These are phyloP conservation scores for Chironomus tepperi DNA, from an alignment of 1,140 invertebrate genomes.

Conservation along the genomic window DNA sequence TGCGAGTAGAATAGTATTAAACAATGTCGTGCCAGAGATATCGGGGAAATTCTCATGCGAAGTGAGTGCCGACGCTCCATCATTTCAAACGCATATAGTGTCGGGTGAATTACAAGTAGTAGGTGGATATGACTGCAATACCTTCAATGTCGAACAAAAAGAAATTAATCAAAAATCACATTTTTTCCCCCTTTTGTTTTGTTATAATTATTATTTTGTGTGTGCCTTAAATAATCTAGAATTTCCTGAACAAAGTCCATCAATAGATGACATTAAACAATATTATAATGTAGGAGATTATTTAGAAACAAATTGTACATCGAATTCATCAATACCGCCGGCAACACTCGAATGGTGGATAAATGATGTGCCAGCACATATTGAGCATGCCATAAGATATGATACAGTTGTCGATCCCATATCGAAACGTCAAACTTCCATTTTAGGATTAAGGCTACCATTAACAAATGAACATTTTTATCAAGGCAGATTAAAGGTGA, in stretches of 20 bases:
- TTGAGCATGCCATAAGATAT: background rate
- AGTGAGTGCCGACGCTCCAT: slow-evolving; percentile 59
- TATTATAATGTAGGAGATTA: slow-evolving; percentile 61
- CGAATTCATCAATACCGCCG: slow-evolving; percentile 53
- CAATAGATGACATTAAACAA: slow-evolving; percentile 48
- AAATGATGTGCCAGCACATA: slow-evolving; percentile 59
- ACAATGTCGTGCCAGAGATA: slow-evolving; percentile 51
- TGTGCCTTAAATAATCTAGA: slow-evolving; percentile 33
- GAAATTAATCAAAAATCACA: background rate
- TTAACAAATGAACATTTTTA: slow-evolving; percentile 17
- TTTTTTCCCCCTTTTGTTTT: background rate
- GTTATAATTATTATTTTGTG: background rate
- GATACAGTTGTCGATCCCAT: background rate
- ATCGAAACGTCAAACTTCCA: background rate
- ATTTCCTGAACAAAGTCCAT: slow-evolving; percentile 44
- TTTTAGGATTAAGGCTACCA: slow-evolving; percentile 16
- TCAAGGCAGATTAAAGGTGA: slow-evolving; percentile 20
- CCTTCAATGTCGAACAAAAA: background rate
- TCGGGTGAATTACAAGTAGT: slow-evolving; percentile 44
- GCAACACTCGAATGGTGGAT: slow-evolving; percentile 55
- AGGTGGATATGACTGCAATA: slow-evolving; percentile 34
- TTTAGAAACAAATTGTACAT: slow-evolving; percentile 58
- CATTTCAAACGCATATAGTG: slow-evolving; percentile 50
- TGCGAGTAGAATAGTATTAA: slow-evolving; percentile 53
- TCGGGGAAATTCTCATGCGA: slow-evolving; percentile 63